These are phyloP conservation scores for Trachymyrmex cornetzi DNA, from an alignment of 1,140 invertebrate species.

Conservation along the genomic window DNA sequence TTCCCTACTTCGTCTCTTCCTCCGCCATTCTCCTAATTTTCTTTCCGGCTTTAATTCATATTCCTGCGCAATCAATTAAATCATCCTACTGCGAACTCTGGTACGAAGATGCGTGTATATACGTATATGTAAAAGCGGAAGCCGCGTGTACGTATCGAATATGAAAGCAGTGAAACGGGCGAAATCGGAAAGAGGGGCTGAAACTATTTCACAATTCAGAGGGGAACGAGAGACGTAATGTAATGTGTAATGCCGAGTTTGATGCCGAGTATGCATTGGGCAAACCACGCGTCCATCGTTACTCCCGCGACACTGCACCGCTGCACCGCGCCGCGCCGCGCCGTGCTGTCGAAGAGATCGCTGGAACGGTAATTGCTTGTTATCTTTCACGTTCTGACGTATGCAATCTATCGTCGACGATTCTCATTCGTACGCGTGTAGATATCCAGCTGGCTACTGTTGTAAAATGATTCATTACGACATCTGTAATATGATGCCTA, in stretches of 20 bases:
- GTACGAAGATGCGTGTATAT: background rate
- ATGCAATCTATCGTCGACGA: conserved; percentile 54
- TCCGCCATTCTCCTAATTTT: background rate
- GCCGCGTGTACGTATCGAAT: conserved; percentile 34
- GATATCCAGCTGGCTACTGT: background rate
- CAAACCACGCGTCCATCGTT: conserved; percentile 8
- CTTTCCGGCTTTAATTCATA: conserved; percentile 30
- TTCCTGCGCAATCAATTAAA: conserved; percentile 47
- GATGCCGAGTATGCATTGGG: background rate
- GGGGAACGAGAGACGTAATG: background rate
- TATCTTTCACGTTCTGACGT: conserved; percentile 65
- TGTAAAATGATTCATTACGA: conserved; percentile 67
- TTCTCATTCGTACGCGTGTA: conserved; percentile 35
- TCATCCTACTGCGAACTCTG: background rate
- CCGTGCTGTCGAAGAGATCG: conserved; percentile 35
- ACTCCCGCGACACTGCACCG: background rate
- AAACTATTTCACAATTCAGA: conserved; percentile 1
- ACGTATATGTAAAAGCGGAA: background rate
- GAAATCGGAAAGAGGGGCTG: conserved; percentile 23
- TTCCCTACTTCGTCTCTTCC: background rate
- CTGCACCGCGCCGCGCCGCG: no score
- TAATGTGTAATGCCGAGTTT: background rate
- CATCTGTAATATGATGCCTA: conserved; percentile 1
- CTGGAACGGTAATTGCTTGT: conserved; percentile 66
- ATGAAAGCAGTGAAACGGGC: conserved; percentile 26